These are phyloP conservation scores for Hyles euphorbiae DNA, from an alignment of 1,140 invertebrate genomes.

Conservation along the genomic window DNA sequence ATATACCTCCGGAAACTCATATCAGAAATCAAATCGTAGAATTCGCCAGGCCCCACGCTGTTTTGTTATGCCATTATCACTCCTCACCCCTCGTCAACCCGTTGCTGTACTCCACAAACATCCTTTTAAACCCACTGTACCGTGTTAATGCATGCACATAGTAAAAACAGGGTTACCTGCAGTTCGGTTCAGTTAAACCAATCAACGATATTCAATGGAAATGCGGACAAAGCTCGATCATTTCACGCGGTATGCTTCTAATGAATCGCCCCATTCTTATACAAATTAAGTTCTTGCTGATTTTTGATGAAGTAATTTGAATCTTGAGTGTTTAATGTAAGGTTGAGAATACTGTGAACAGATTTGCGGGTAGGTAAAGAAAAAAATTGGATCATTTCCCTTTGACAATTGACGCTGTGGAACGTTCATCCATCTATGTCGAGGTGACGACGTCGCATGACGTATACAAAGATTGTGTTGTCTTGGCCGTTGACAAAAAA, in stretches of 20 bases:
- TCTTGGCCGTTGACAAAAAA: background rate
- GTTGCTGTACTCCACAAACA: no score
- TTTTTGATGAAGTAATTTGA: slow-evolving; percentile 1
- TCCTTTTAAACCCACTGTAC: no score
- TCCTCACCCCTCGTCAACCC: no score
- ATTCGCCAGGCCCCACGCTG: no score
- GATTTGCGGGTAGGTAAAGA: slow-evolving; percentile 8
- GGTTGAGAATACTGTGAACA: slow-evolving; percentile 4
- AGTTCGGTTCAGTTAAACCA: no score
- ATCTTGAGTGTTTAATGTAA: slow-evolving; percentile 2
- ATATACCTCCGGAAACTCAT: no score
- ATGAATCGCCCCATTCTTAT: slow-evolving; percentile 32
- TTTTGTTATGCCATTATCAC: no score
- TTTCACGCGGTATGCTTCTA: slow-evolving; percentile 20
- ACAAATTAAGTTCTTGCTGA: slow-evolving; percentile 27
- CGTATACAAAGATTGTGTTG: background rate
- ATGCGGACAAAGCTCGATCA: slow-evolving; percentile 25
- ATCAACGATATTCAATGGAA: no score
- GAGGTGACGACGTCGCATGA: background rate
- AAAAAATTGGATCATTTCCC: slow-evolving; percentile 35
- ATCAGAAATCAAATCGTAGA: no score
- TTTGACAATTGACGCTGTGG: slow-evolving; percentile 36
- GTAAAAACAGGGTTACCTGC: no score
- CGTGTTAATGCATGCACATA: no score
- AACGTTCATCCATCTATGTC: slow-evolving; percentile 32